Evolutionary conservation across 2,888 invertebrate species (phyloP).

Genomic region (Liopterus haemorrhoidalis): DNA sequence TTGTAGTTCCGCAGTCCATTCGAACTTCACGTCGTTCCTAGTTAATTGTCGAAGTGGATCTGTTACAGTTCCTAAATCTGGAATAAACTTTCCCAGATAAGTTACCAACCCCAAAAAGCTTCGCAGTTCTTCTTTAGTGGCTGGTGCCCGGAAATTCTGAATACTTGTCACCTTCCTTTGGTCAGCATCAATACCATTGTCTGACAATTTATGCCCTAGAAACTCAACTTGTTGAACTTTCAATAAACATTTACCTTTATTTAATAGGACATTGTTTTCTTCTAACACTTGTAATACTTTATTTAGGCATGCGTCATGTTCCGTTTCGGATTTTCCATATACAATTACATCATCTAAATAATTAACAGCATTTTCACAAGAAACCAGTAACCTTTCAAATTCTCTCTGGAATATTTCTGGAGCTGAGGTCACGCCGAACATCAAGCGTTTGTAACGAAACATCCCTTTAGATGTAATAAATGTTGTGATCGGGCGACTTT

Average conservation of each 20-base stretch:
- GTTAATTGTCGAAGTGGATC: conserved; percentile 5
- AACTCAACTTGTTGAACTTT: conserved; percentile 28
- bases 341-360: conserved; percentile 36
- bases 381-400: conserved; percentile 34
- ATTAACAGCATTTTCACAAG: conserved; percentile 34
- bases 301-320: conserved; percentile 34
- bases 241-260: conserved; percentile 33
- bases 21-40: conserved; percentile 9
- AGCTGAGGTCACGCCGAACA: conserved; percentile 40
- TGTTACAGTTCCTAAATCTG: conserved; percentile 14
- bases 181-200: not conserved
- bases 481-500: no score
- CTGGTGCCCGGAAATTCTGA: conserved; percentile 1
- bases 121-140: conserved; percentile 4
- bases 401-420: conserved; percentile 35
- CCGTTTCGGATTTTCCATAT: conserved; percentile 32
- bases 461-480: conserved; percentile 30
- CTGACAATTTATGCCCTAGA: conserved; percentile 30
- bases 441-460: conserved; percentile 38
- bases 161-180: not conserved
- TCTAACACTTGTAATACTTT: conserved; percentile 30
- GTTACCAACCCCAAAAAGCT: conserved; percentile 1
- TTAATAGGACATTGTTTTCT: conserved; percentile 32
- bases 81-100: conserved; percentile 8
- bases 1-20: not conserved